phyloP scores from a whole-genome alignment of 2,888 invertebrate species.

The Xestia xanthographa region DNA sequence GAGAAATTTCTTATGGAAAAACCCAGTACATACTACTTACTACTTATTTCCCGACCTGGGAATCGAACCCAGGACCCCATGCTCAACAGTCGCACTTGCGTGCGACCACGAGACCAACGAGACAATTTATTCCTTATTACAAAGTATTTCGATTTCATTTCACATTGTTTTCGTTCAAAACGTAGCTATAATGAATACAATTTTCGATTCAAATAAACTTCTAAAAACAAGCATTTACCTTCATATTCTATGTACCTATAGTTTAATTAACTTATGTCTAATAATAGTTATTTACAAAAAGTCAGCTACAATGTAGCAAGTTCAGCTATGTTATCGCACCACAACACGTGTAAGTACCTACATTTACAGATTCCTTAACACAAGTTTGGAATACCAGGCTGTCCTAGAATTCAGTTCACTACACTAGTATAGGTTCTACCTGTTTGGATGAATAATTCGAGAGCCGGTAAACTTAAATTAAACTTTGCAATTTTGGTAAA shows the following conservation, averaged over 20 bases:
- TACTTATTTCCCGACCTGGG: not conserved
- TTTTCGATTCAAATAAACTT: slow-evolving; percentile 14
- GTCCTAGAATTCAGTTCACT: not conserved
- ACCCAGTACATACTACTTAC: not conserved
- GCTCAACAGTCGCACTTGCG: not conserved
- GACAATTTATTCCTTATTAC: not conserved
- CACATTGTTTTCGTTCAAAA: not conserved
- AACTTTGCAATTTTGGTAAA: not conserved
- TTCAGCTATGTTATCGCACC: not conserved
- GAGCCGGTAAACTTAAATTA: not conserved
- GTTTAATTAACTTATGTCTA: slow-evolving; percentile 9
- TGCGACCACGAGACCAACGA: not conserved
- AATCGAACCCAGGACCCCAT: not conserved
- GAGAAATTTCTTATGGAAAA: not conserved
- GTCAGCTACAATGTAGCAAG: not conserved
- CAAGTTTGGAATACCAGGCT: not conserved
- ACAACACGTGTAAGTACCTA: not conserved
- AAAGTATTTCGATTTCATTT: slow-evolving; percentile 4
- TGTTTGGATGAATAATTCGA: not conserved
- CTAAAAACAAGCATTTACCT: not conserved
- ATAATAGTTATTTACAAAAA: slow-evolving; percentile 43
- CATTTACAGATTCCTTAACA: not conserved
- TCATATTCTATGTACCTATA: slow-evolving; percentile 1
- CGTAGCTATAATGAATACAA: not conserved
- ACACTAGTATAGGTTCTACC: not conserved